Evolutionary conservation across 2,113 vertebrate genomes (phyloP).

Genomic region (Corvus moneduloides): DNA sequence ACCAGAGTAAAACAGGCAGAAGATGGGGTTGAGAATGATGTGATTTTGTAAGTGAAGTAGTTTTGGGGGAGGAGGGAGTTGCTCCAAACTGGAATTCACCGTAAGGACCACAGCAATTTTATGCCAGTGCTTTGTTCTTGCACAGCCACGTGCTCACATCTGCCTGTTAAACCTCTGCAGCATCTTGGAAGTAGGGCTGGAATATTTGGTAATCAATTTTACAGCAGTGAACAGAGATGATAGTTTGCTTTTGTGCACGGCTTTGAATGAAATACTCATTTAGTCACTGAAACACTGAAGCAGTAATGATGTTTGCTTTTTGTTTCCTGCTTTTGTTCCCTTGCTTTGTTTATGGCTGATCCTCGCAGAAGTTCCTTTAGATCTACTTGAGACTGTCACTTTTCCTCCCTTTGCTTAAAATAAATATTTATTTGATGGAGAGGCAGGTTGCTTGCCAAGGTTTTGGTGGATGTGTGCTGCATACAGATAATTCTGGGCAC

Average conservation of each 20-base stretch:
- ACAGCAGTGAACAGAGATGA: neutral
- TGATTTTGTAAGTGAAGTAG: neutral
- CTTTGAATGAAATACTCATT: neutral
- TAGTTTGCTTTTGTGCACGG: neutral
- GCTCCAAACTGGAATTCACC: neutral
- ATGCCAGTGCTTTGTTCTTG: neutral
- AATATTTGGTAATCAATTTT: neutral
- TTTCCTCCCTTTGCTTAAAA: neutral
- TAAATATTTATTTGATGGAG: neutral
- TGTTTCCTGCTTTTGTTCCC: slow-evolving; percentile 12
- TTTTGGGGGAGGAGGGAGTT: neutral
- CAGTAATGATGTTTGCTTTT: neutral
- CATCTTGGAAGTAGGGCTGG: neutral
- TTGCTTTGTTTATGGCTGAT: neutral
- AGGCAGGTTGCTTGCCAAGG: neutral
- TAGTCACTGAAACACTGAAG: neutral
- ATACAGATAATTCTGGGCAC: rapidly evolving
- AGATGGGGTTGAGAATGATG: neutral
- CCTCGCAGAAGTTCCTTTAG: neutral
- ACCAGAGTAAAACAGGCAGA: neutral
- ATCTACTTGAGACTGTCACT: neutral
- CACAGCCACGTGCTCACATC: neutral
- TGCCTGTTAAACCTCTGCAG: neutral
- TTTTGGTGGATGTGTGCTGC: neutral
- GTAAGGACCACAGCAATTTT: neutral